These are phyloP conservation scores for Rhyzopertha dominica DNA, from an alignment of 1,140 invertebrate species.

Conservation along the genomic window DNA sequence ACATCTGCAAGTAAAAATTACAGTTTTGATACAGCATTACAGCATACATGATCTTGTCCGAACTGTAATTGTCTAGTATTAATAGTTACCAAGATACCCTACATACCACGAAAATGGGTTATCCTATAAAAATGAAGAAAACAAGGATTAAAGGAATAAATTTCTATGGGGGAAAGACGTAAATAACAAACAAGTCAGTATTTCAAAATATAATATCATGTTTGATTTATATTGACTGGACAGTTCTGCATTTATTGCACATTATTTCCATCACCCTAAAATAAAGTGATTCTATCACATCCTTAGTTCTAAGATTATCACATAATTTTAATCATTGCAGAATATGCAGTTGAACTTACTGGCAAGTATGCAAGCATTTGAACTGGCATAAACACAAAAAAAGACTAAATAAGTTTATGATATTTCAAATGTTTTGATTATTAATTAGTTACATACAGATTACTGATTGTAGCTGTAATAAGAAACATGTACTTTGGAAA, in stretches of 20 bases:
- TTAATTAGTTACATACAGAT: too few relatives aligned
- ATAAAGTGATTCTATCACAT: not conserved
- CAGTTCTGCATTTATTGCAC: constrained; percentile 1
- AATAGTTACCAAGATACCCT: too few relatives aligned
- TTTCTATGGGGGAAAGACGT: not conserved
- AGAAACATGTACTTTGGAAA: too few relatives aligned
- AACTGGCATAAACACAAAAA: not conserved
- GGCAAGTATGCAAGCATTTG: not conserved
- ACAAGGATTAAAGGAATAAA: constrained; percentile 5
- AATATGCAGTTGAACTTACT: constrained; percentile 2
- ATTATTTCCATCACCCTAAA: constrained; percentile 3
- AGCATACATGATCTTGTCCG: not conserved
- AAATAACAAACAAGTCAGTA: not conserved
- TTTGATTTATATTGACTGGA: constrained; percentile 3
- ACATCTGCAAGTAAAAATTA: not conserved
- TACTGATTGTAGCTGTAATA: too few relatives aligned
- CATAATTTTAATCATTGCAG: constrained; percentile 6
- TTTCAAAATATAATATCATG: not conserved
- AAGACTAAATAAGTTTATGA: too few relatives aligned
- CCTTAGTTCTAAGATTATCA: constrained; percentile 3
- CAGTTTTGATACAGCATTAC: not conserved
- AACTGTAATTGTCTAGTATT: constrained; percentile 6
- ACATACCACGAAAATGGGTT: constrained; percentile 8
- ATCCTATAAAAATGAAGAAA: constrained; percentile 7
- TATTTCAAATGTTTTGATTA: too few relatives aligned